Percentiles rank a stretch among this genome's conserved stretches.
Conservation (phyloP, 2,797 vertebrate species). For the Diplodus puntazzo region DNA sequence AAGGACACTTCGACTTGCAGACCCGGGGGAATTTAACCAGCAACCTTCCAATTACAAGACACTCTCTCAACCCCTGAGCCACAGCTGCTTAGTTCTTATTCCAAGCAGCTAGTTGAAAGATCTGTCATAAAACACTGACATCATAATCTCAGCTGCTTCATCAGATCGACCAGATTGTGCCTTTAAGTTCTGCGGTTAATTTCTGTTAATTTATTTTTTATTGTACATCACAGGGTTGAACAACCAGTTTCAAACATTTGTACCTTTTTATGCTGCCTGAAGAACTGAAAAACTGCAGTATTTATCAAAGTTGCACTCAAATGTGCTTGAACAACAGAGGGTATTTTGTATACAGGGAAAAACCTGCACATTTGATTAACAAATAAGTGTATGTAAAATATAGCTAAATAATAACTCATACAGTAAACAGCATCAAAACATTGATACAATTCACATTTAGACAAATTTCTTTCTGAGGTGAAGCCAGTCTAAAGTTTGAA, state of each 20-base stretch:
- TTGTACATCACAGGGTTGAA: not conserved
- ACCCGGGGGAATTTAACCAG: too few species aligned
- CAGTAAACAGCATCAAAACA: not conserved
- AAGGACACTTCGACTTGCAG: too few species aligned
- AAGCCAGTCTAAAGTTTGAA: not conserved
- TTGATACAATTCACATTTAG: too few species aligned
- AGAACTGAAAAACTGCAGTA: not conserved
- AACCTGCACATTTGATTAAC: not conserved
- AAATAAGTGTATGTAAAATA: not conserved
- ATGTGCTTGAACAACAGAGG: not conserved
- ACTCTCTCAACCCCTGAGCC: too few species aligned
- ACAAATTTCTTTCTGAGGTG: too few species aligned
- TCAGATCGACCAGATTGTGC: too few species aligned
- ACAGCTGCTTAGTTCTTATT: too few species aligned
- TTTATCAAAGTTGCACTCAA: not conserved
- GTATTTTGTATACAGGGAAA: too few species aligned
- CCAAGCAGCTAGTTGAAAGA: too few species aligned
- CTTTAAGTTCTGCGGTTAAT: too few species aligned
- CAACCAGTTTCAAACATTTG: not conserved
- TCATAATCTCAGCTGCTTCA: not conserved
- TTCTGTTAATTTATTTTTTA: not conserved
- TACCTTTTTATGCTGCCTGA: not conserved
- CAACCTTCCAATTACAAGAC: too few species aligned
- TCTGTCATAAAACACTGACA: too few species aligned
- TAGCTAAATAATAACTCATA: not conserved